Evolutionary conservation across 2,113 vertebrate species (phyloP), one percentile per base, ranked within the genome.

Genomic region (Oncorhynchus kisutch): DNA sequence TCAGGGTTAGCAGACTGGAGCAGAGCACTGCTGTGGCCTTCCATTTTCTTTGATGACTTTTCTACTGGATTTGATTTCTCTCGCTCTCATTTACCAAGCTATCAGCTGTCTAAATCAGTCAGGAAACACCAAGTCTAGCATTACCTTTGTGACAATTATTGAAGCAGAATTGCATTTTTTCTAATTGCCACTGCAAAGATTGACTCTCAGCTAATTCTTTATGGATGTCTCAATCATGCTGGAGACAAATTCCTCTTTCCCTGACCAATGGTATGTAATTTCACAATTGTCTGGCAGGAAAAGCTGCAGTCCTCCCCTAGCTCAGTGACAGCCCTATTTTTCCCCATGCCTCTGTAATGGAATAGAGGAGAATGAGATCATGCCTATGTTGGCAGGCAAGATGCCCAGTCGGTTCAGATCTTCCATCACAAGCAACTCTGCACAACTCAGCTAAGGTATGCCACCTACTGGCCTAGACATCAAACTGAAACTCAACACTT

Each of bases 301-400:
- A 68, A 73, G 77, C 77, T 51, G 81, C 75, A 66, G 74, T 67
- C 34, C n/a, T 71, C 22, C 34, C 24, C 18, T 8, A 51, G 24
- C 78, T 71, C 82, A 88, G 84, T 88, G 75, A 82, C 84, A 87
- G 87, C 83, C 76, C 76, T 83, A 70, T 86, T 88, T 77, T 48
- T 49, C 49, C 60, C 81, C 78, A 82, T 65, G 82, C 62, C 81
- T 72, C 59, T 79, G 88, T 85, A 84, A 87, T 87, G 87, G 85
- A 88, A 87, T 83, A 85, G 82, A 85, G 84, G 75, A 48, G 73
- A 82, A 71, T 84, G 78, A 86, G 80, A 80, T 85, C 83, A 89
- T 82, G 82, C 85, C 73, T 72, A 81, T 82, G 79, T n/a, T 85
- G 88, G 82, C 86, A 84, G 82, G 20, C 59, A 67, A 59, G 81